Base-by-base conservation (phyloP, 2,113 vertebrate species). In the Calypte anna region DNA sequence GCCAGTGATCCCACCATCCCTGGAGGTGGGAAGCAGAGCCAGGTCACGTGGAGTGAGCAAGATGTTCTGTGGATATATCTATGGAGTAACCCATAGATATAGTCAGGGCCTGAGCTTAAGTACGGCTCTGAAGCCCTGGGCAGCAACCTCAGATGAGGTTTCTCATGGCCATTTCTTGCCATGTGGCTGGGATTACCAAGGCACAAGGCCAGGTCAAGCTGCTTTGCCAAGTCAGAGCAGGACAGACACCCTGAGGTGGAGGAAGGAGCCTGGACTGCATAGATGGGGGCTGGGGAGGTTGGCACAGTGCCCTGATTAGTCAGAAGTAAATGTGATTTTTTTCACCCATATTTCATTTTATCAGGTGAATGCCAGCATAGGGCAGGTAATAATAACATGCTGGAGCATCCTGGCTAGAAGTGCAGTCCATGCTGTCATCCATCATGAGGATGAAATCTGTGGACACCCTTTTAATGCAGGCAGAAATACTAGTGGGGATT, bases 191-290 rank as follows among this genome's bases (percentile, higher is more conserved):
- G 5, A 9, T 91, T 18, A 28, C 12, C 18, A 27, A 80, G 81
- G 31, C 36, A 40, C 0, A 0, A 4, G 33, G 48, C 16, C 14
- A 53, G 16, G 12, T 63, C 15, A 3, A 0, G 7, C 44, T 83
- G 38, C 67, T 55, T 27, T 58, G 72, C 7, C 17, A 18, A 1
- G 1, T 28, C 68, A 79, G 38, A 33, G 62, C 43, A 75, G 61
- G 21, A 23, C 59, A 69, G 51, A 66, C 4, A 5, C 14, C 20
- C 36, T 58, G 36, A 15, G 12, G 11, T 44, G 3, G 12, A 3
- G 7, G 53, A 73, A 22, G 20, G 27, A 74, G 31, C 23, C 22
- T 51, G 48, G 16, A 86, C 10, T 46, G 10, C 25, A 15, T 16
- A 30, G 19, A 21, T 19, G 12, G 44, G 44, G 44, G 44, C 15